phyloP scores from a whole-genome alignment of 2,888 invertebrate species.

The Poecilobothrus nobilitatus region DNA sequence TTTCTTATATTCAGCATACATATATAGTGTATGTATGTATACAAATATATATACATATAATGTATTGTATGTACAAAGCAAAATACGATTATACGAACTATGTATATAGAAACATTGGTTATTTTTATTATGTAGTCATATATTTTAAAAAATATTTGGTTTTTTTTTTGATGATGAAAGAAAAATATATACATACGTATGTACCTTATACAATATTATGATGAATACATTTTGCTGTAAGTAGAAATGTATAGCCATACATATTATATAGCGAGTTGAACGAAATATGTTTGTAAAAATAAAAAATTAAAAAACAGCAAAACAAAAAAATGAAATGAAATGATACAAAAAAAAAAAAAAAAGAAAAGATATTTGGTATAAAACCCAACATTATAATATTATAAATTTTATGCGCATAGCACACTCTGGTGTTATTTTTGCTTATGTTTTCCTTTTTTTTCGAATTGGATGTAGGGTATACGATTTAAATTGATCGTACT shows the following conservation, averaged over 20 bases:
- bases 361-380: neutral
- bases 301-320: neutral
- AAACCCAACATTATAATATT: constrained; percentile 6
- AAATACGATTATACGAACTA: too few relatives aligned
- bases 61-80: too few relatives aligned
- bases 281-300: neutral
- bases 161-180: too few relatives aligned
- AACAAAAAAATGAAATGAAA: too few relatives aligned
- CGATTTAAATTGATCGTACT: too few relatives aligned
- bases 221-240: neutral
- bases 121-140: too few relatives aligned
- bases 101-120: too few relatives aligned
- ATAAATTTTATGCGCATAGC: neutral
- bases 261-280: too few relatives aligned
- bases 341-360: neutral
- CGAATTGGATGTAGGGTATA: too few relatives aligned
- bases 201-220: neutral
- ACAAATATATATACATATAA: too few relatives aligned
- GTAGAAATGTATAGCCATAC: neutral
- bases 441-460: too few relatives aligned
- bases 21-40: neutral
- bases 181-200: neutral
- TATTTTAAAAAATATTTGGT: too few relatives aligned
- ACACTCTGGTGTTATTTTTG: neutral
- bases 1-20: neutral